These are phyloP conservation scores for Incurvaria masculella DNA, from an alignment of 2,888 invertebrate species.

Conservation along the genomic window DNA sequence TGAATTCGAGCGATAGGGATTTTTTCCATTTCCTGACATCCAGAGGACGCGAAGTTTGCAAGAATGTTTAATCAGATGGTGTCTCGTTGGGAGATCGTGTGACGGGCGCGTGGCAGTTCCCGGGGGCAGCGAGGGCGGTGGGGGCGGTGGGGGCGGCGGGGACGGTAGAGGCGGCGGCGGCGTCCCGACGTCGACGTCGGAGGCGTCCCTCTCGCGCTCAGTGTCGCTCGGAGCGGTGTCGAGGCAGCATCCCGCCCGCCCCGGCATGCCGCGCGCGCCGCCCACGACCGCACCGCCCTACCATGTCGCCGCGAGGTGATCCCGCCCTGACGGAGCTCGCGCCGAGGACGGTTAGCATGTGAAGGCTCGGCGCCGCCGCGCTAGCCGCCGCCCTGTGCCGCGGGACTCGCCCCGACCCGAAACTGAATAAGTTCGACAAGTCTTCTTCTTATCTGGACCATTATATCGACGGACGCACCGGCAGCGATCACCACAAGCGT, in stretches of 20 bases:
- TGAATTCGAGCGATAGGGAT: too few species aligned
- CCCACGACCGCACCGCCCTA: slow-evolving; percentile 12
- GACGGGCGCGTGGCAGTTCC: slow-evolving; percentile 11
- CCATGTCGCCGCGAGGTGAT: neutral
- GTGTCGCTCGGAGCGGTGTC: neutral
- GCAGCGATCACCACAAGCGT: neutral
- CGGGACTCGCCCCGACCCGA: slow-evolving; percentile 24
- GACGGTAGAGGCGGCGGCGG: too few species aligned
- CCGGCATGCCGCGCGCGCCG: neutral
- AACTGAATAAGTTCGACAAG: slow-evolving; percentile 58
- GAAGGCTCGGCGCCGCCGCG: slow-evolving; percentile 19
- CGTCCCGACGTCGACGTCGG: slow-evolving; percentile 5
- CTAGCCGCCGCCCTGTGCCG: slow-evolving; percentile 20
- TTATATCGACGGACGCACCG: slow-evolving; percentile 39
- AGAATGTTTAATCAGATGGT: slow-evolving; percentile 47
- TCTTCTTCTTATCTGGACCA: slow-evolving; percentile 55
- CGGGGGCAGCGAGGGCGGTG: slow-evolving; percentile 17
- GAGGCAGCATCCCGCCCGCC: neutral
- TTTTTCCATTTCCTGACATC: slow-evolving; percentile 13
- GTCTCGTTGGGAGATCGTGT: slow-evolving; percentile 18
- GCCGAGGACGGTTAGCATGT: neutral
- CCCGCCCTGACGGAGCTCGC: neutral
- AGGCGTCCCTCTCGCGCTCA: neutral
- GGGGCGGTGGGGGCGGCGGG: slow-evolving; percentile 8
- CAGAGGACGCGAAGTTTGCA: slow-evolving; percentile 26